A percentile compares a stretch with the other conserved stretches of the same genome.
These are phyloP conservation scores for Prietella phreatophila DNA, from an alignment of 2,113 vertebrate genomes.

Conservation along the genomic window DNA sequence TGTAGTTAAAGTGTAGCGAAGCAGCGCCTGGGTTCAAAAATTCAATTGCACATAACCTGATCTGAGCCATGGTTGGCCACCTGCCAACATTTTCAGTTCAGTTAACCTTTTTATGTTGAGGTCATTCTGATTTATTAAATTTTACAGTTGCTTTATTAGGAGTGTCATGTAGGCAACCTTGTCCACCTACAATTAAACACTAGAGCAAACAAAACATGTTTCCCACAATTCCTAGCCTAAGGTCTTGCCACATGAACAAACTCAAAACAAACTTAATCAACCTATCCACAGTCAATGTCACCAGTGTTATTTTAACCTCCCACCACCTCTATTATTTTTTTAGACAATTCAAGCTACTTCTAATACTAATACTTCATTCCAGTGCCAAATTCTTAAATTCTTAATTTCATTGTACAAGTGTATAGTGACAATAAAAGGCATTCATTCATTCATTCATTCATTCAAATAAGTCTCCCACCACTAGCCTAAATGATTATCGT, in stretches of 20 bases:
- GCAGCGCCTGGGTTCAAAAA: neutral
- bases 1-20: conserved; percentile 14
- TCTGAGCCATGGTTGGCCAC: neutral
- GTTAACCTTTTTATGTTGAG: neutral
- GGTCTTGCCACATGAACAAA: neutral
- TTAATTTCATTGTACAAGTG: too few species aligned
- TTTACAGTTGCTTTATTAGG: neutral
- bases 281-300: neutral
- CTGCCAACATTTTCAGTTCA: conserved; percentile 6
- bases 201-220: neutral
- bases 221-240: neutral
- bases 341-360: neutral
- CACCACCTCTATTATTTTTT: neutral
- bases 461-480: too few species aligned
- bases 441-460: too few species aligned
- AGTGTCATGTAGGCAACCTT: neutral
- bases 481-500: too few species aligned
- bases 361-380: too few species aligned
- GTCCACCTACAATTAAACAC: neutral
- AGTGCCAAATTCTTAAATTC: too few species aligned
- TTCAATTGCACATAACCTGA: neutral
- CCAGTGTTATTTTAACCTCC: neutral
- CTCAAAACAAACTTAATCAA: neutral
- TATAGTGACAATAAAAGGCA: too few species aligned
- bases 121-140: conserved; percentile 4